Conservation (phyloP, 2,888 invertebrate genomes). For the Lampropteryx suffumata region DNA sequence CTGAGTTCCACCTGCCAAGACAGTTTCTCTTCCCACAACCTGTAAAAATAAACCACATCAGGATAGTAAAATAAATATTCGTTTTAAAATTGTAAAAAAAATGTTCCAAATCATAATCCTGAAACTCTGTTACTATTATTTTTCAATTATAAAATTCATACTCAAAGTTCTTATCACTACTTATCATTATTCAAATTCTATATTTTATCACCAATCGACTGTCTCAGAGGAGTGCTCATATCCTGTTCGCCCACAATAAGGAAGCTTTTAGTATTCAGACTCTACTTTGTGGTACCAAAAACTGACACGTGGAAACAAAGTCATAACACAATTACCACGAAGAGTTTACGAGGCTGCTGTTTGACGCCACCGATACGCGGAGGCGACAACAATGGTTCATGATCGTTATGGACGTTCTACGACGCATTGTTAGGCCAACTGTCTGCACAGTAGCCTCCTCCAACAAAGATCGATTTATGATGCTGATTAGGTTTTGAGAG, state of each 20-base stretch:
- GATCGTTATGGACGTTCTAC: constrained; percentile 50
- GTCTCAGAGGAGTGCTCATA: not conserved
- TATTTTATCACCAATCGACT: constrained; percentile 3
- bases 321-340: constrained; percentile 43
- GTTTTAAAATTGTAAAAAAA: too few species aligned
- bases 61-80: not conserved
- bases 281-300: constrained; percentile 12
- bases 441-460: constrained; percentile 36
- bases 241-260: constrained; percentile 3
- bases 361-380: constrained; percentile 41
- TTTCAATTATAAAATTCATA: too few species aligned
- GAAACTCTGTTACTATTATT: too few species aligned
- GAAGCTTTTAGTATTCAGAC: constrained; percentile 6
- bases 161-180: too few species aligned
- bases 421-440: constrained; percentile 51
- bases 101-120: too few species aligned
- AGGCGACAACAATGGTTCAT: constrained; percentile 52
- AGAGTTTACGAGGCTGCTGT: constrained; percentile 43
- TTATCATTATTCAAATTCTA: too few species aligned
- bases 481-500: constrained; percentile 40
- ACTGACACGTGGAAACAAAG: constrained; percentile 35
- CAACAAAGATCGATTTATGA: constrained; percentile 42
- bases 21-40: constrained; percentile 93
- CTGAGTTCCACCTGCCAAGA: constrained; percentile 85
- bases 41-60: constrained; percentile 61